Percentiles rank a stretch among this genome's conserved stretches.
Evolutionary conservation across 2,888 invertebrate genomes (phyloP).

Genomic region (Hesperia comma): DNA sequence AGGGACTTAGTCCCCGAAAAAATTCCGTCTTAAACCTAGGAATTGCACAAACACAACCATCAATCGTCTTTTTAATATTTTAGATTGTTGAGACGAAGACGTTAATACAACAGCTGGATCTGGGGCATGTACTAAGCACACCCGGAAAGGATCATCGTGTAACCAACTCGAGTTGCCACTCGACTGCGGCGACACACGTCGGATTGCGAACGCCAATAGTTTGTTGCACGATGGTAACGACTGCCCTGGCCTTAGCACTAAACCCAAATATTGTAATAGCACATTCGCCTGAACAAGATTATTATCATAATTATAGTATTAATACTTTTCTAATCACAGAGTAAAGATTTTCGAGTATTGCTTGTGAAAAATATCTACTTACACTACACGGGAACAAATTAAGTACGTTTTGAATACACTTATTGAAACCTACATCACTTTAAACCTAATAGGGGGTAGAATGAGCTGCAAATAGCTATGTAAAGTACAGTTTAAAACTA

Average conservation of each 20-base stretch:
- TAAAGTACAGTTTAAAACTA: conserved; percentile 15
- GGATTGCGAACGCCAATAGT: too few species aligned
- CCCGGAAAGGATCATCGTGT: too few species aligned
- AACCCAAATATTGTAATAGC: too few species aligned
- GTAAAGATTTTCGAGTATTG: conserved; percentile 66
- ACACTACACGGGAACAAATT: conserved; percentile 41
- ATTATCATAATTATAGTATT: conserved; percentile 44
- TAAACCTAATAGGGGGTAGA: conserved; percentile 17
- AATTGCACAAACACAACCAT: conserved; percentile 83
- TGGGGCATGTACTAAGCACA: too few species aligned
- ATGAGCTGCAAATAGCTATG: conserved; percentile 11
- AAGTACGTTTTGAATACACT: conserved; percentile 33
- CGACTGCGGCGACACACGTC: too few species aligned
- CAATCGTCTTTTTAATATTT: conserved; percentile 65
- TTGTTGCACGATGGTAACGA: too few species aligned
- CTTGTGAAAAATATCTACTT: conserved; percentile 59
- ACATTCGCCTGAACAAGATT: not conserved
- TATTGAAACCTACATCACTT: conserved; percentile 16
- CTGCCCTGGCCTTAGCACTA: too few species aligned
- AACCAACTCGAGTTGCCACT: too few species aligned
- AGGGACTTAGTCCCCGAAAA: conserved; percentile 65
- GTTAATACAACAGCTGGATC: too few species aligned
- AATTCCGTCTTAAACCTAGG: conserved; percentile 67
- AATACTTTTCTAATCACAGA: conserved; percentile 76
- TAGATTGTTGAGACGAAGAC: conserved; percentile 29